phyloP scores from a whole-genome alignment of 2,797 vertebrate genomes.

The Pangasius sanitwongsei region DNA sequence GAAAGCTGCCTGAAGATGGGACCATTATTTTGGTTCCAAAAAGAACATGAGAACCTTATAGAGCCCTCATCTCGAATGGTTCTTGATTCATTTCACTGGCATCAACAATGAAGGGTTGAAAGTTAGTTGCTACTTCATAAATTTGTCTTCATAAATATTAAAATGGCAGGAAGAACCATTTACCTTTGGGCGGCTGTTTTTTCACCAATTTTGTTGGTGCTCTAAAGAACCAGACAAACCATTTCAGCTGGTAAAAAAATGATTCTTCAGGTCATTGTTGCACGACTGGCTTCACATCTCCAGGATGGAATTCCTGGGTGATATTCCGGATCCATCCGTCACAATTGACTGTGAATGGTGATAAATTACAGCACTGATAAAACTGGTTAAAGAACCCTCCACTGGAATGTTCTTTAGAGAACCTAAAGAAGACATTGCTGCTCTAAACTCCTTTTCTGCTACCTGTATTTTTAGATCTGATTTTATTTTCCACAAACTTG shows the following conservation, averaged over 20 bases:
- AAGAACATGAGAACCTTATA: background rate
- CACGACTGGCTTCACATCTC: too few relatives aligned
- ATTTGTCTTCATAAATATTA: too few relatives aligned
- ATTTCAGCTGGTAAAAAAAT: background rate
- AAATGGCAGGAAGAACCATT: background rate
- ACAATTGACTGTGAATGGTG: background rate
- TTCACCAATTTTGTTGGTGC: background rate
- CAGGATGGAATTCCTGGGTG: too few relatives aligned
- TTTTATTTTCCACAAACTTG: background rate
- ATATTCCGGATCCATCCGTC: too few relatives aligned
- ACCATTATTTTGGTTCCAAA: background rate
- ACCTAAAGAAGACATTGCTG: background rate
- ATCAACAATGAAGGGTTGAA: too few relatives aligned
- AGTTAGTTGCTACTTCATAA: too few relatives aligned
- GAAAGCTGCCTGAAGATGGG: too few relatives aligned
- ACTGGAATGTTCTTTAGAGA: background rate
- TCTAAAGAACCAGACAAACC: background rate
- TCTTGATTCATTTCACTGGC: too few relatives aligned
- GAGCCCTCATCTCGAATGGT: background rate
- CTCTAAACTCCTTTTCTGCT: background rate
- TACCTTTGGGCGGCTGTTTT: background rate
- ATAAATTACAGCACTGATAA: background rate
- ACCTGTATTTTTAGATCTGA: background rate
- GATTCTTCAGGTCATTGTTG: too few relatives aligned
- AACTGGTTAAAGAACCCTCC: background rate